phyloP scores from a whole-genome alignment of 2,797 vertebrate genomes.

The Acanthurus leucopareius region DNA sequence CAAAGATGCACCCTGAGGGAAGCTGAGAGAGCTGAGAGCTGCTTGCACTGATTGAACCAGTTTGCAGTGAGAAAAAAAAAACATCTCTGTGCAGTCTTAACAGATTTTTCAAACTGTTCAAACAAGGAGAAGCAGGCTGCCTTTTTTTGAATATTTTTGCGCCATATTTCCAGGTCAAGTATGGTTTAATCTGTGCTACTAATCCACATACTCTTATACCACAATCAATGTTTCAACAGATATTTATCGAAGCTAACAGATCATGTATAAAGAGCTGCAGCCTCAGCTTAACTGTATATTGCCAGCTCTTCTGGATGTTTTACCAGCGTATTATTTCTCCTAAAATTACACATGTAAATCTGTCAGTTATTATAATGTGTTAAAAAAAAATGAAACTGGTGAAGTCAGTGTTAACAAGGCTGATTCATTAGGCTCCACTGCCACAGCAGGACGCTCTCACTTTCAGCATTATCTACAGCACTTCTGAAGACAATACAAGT shows the following conservation, averaged over 20 bases:
- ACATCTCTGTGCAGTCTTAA: slow-evolving; percentile 6
- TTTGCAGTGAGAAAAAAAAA: slow-evolving; percentile 10
- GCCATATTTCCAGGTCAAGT: not conserved
- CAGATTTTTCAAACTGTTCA: slow-evolving; percentile 3
- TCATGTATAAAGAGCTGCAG: slow-evolving; percentile 19
- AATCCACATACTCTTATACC: slow-evolving; percentile 1
- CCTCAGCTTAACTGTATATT: slow-evolving; percentile 14
- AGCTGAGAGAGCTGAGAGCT: slow-evolving; percentile 6
- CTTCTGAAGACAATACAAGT: not conserved
- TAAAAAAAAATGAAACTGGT: slow-evolving; percentile 20
- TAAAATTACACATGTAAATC: slow-evolving; percentile 21
- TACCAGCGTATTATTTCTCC: slow-evolving; percentile 13
- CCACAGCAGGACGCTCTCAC: slow-evolving; percentile 12
- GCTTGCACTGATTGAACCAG: slow-evolving; percentile 42
- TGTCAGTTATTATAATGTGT: not conserved
- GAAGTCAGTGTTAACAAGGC: slow-evolving; percentile 36
- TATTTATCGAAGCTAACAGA: slow-evolving; percentile 27
- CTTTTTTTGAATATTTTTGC: slow-evolving; percentile 13
- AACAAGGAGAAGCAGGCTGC: slow-evolving; percentile 1
- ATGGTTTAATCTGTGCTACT: slow-evolving; percentile 5
- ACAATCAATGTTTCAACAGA: slow-evolving; percentile 6
- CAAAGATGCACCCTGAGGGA: slow-evolving; percentile 4
- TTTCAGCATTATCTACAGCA: slow-evolving; percentile 37
- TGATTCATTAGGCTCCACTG: slow-evolving; percentile 13
- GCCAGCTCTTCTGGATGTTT: slow-evolving; percentile 21